Evolutionary conservation across 2,888 invertebrate genomes (phyloP).

Genomic region (Chalcosyrphus nemorum): DNA sequence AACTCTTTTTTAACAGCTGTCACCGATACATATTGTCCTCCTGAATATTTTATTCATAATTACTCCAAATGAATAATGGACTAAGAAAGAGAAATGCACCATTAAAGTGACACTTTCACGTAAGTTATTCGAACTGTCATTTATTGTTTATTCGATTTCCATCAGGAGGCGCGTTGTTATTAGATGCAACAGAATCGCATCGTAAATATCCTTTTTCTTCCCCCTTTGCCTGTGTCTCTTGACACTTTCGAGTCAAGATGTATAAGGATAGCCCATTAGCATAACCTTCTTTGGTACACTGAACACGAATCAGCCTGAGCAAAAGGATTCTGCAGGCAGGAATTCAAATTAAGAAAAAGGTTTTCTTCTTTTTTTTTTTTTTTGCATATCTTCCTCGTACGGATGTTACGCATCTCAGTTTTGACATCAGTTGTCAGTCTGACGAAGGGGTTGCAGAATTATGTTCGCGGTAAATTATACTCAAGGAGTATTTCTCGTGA

Average conservation of each 20-base stretch:
- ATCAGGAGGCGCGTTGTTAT: slow-evolving; percentile 47
- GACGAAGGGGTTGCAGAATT: slow-evolving; percentile 28
- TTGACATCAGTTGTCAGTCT: slow-evolving; percentile 58
- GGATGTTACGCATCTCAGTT: slow-evolving; percentile 35
- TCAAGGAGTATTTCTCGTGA: slow-evolving; percentile 3
- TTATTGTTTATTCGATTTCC: slow-evolving; percentile 48
- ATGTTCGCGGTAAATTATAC: slow-evolving; percentile 26
- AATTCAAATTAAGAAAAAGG: too few species aligned
- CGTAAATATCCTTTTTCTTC: slow-evolving; percentile 35
- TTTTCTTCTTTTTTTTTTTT: slow-evolving; percentile 16
- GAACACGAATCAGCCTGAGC: slow-evolving; percentile 1
- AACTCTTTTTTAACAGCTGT: too few species aligned
- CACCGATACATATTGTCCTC: background rate
- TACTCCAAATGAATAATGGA: slow-evolving; percentile 10
- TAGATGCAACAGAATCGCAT: slow-evolving; percentile 9
- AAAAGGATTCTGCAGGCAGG: background rate
- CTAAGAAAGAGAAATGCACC: background rate
- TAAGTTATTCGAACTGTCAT: slow-evolving; percentile 36
- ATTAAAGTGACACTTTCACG: slow-evolving; percentile 7
- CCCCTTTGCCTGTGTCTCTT: slow-evolving; percentile 36
- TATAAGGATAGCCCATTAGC: slow-evolving; percentile 50
- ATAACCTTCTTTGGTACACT: slow-evolving; percentile 49
- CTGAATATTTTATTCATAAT: background rate
- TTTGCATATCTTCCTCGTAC: background rate
- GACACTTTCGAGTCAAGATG: slow-evolving; percentile 61